Evolutionary conservation across 2,888 invertebrate genomes (phyloP).

Genomic region (Amaurobius ferox): DNA sequence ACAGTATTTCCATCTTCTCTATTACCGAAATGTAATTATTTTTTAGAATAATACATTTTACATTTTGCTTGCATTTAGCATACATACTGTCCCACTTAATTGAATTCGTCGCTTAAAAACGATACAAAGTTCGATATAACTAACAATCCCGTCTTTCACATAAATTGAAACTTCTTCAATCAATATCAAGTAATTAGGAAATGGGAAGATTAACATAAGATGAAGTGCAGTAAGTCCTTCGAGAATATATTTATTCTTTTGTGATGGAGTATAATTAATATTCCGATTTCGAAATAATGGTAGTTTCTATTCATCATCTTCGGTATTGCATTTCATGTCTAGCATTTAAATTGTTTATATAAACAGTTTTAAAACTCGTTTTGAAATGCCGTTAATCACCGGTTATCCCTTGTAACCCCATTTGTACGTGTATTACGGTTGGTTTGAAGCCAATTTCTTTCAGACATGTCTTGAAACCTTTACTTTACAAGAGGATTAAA

Average conservation of each 20-base stretch:
- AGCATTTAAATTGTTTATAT: conserved; percentile 45
- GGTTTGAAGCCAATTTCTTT: neutral
- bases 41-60: too few species aligned
- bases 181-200: too few species aligned
- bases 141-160: too few species aligned
- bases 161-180: too few species aligned
- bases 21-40: too few species aligned
- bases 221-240: too few species aligned
- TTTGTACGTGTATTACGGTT: conserved; percentile 12
- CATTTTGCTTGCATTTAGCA: too few species aligned
- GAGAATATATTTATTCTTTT: neutral
- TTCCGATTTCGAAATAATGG: neutral
- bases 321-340: neutral
- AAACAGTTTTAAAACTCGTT: conserved; percentile 49
- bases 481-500: conserved; percentile 56
- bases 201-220: too few species aligned
- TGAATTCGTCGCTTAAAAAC: too few species aligned
- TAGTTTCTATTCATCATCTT: neutral
- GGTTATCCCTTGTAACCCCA: conserved; percentile 15
- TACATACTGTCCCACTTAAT: too few species aligned
- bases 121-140: too few species aligned
- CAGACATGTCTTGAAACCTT: conserved; percentile 27
- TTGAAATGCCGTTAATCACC: conserved; percentile 37
- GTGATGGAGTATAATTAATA: neutral
- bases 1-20: too few species aligned